Conservation (phyloP, 2,113 vertebrate species). For the Callaeas wilsoni region DNA sequence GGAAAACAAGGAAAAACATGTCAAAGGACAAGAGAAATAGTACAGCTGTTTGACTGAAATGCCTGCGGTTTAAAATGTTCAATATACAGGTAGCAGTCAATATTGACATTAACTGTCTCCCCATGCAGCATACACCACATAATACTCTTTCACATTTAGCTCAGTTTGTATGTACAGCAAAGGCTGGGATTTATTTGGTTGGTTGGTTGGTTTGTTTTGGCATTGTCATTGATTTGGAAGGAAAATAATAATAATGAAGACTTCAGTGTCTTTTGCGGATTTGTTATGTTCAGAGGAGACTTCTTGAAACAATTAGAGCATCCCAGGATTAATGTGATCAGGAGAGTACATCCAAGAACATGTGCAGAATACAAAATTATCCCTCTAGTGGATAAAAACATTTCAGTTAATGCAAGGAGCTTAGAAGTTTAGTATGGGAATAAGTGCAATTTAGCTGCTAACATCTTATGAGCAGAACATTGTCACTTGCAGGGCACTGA, state of each 20-base stretch:
- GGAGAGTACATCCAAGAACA: not conserved
- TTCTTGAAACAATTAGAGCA: not conserved
- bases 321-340: not conserved
- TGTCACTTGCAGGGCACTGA: not conserved
- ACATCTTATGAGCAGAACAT: not conserved
- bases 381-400: not conserved
- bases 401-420: not conserved
- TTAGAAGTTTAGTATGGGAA: not conserved
- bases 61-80: not conserved
- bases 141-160: not conserved
- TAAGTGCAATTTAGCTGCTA: not conserved
- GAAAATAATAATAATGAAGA: not conserved
- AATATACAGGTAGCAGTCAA: not conserved
- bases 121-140: not conserved
- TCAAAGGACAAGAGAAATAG: not conserved
- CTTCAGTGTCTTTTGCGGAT: not conserved
- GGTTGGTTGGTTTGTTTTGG: not conserved
- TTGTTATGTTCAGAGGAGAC: not conserved
- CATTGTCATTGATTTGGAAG: not conserved
- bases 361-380: not conserved
- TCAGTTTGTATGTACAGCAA: not conserved
- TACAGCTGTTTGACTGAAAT: not conserved
- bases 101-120: not conserved
- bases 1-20: conserved; percentile 38
- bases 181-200: not conserved